These are phyloP conservation scores for Perithous albicinctus DNA, from an alignment of 2,888 invertebrate species.

Conservation along the genomic window DNA sequence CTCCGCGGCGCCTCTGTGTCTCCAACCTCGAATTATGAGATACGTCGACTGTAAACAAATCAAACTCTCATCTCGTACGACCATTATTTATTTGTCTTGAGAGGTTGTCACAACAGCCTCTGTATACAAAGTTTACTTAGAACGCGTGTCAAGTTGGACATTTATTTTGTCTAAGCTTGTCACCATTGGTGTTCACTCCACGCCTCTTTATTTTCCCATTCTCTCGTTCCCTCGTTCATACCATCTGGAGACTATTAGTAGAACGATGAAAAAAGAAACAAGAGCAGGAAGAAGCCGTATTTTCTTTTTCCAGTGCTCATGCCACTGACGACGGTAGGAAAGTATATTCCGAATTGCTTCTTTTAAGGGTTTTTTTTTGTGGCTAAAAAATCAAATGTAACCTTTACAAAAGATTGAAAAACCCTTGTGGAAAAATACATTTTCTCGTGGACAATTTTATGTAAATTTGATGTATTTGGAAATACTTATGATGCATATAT, in stretches of 20 bases:
- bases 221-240: conserved; percentile 50
- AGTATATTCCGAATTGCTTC: not conserved
- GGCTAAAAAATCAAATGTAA: not conserved
- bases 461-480: no score
- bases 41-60: not conserved
- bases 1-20: not conserved
- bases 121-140: not conserved
- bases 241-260: conserved; percentile 46
- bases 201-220: conserved; percentile 70
- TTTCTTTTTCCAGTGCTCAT: conserved; percentile 16
- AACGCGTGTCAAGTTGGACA: conserved; percentile 41
- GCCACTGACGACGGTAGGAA: conserved; percentile 2
- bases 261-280: conserved; percentile 27
- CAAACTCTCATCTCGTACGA: not conserved
- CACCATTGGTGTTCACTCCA: conserved; percentile 28
- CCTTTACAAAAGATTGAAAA: no score
- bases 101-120: conserved; percentile 32
- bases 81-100: conserved; percentile 12
- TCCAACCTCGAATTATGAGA: not conserved
- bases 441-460: no score
- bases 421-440: no score
- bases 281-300: conserved; percentile 18
- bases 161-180: conserved; percentile 43
- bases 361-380: not conserved
- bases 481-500: no score